These are phyloP conservation scores for Ceyx melanurus DNA, from an alignment of 2,113 vertebrate species.

Conservation along the genomic window DNA sequence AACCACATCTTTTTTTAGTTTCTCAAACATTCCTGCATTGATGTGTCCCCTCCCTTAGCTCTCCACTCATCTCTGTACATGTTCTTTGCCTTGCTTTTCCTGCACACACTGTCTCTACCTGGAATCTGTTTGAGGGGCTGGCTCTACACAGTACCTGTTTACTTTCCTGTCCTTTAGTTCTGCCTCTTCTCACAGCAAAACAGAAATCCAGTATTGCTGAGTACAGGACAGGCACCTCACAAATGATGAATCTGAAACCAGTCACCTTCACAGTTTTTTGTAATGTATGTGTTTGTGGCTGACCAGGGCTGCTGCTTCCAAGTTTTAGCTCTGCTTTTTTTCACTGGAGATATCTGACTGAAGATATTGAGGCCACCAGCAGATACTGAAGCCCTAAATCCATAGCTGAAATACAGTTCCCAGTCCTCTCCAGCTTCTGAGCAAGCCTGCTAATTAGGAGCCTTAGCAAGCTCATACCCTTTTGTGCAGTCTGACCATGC, in stretches of 20 bases:
- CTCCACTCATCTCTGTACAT: neutral
- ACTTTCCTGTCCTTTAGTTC: neutral
- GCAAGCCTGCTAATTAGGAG: neutral
- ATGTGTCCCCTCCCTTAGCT: neutral
- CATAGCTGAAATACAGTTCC: neutral
- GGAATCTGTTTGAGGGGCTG: neutral
- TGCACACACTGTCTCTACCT: neutral
- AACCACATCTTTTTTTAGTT: slow-evolving; percentile 7
- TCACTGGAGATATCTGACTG: neutral
- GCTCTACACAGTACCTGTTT: neutral
- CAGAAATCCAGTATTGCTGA: neutral
- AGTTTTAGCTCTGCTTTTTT: neutral
- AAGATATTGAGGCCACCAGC: neutral
- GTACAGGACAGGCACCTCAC: neutral
- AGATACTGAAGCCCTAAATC: neutral
- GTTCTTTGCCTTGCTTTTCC: neutral
- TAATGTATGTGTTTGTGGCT: neutral
- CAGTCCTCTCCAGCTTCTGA: neutral
- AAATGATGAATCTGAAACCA: neutral
- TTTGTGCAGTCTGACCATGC: neutral
- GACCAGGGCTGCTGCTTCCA: neutral
- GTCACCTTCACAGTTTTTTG: neutral
- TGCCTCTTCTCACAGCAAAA: neutral
- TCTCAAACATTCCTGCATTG: neutral
- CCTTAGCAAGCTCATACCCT: neutral